phyloP scores from a whole-genome alignment of 2,113 vertebrate genomes.

The Cephalophus harveyi region DNA sequence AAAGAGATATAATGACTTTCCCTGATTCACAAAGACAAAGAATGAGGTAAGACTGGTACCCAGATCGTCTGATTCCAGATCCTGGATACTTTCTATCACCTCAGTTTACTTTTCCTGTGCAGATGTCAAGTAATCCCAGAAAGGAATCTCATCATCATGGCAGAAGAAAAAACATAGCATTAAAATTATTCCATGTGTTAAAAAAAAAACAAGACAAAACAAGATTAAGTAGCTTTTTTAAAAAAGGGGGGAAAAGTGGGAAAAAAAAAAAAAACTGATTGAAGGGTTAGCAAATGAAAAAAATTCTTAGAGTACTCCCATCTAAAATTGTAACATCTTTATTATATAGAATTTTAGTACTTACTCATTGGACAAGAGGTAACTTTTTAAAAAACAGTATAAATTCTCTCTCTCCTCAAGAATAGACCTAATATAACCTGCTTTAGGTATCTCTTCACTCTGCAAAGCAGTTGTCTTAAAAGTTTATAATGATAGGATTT shows the following conservation, averaged over 20 bases:
- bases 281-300: not conserved
- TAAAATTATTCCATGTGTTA: not conserved
- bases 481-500: not conserved
- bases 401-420: not conserved
- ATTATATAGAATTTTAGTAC: not conserved
- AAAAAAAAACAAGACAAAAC: not conserved
- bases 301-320: not conserved
- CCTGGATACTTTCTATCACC: not conserved
- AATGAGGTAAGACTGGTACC: not conserved
- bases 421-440: not conserved
- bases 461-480: not conserved
- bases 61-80: not conserved
- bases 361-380: not conserved
- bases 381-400: not conserved
- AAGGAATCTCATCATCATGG: not conserved
- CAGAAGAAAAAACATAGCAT: not conserved
- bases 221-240: not conserved
- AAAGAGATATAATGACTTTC: not conserved
- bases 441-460: not conserved
- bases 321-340: not conserved
- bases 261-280: no score
- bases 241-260: rapidly evolving
- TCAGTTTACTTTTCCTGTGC: not conserved
- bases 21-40: not conserved
- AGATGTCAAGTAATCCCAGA: not conserved